Evolutionary conservation across 2,797 vertebrate genomes (phyloP).

Genomic region (Remorina albescens): DNA sequence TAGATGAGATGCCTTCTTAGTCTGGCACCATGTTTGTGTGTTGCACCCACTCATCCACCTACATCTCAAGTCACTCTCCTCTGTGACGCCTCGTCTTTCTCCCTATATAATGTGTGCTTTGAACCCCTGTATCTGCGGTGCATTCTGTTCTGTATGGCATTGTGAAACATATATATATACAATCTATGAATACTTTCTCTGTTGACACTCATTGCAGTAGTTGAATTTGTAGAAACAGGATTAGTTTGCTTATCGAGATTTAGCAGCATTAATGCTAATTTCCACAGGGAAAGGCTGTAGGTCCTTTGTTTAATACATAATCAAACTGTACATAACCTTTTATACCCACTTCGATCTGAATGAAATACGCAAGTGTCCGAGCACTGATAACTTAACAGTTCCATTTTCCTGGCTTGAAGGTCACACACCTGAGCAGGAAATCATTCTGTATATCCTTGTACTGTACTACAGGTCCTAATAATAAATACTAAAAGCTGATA

Average conservation of each 20-base stretch:
- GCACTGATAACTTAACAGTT: constrained; percentile 73
- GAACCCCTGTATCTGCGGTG: constrained; percentile 65
- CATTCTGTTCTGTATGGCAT: constrained; percentile 67
- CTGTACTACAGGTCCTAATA: constrained; percentile 74
- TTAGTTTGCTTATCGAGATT: constrained; percentile 61
- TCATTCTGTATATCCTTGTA: constrained; percentile 74
- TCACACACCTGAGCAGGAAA: constrained; percentile 54
- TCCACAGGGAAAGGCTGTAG: constrained; percentile 62
- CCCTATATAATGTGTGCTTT: constrained; percentile 52
- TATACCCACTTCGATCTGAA: constrained; percentile 49
- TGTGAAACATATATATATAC: constrained; percentile 43
- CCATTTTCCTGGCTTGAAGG: constrained; percentile 53
- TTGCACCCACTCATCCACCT: constrained; percentile 61
- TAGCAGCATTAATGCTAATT: constrained; percentile 44
- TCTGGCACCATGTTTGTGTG: constrained; percentile 44
- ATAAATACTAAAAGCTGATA: constrained; percentile 65
- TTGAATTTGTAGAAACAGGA: constrained; percentile 46
- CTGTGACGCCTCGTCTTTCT: constrained; percentile 56
- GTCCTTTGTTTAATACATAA: constrained; percentile 43
- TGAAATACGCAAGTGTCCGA: constrained; percentile 57
- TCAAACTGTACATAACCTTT: constrained; percentile 64
- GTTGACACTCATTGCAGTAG: constrained; percentile 59
- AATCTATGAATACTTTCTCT: constrained; percentile 50
- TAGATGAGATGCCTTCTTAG: constrained; percentile 79
- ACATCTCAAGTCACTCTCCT: constrained; percentile 47